These are phyloP conservation scores for Arrhamphus sclerolepis DNA, from an alignment of 2,797 vertebrate genomes.

Conservation along the genomic window DNA sequence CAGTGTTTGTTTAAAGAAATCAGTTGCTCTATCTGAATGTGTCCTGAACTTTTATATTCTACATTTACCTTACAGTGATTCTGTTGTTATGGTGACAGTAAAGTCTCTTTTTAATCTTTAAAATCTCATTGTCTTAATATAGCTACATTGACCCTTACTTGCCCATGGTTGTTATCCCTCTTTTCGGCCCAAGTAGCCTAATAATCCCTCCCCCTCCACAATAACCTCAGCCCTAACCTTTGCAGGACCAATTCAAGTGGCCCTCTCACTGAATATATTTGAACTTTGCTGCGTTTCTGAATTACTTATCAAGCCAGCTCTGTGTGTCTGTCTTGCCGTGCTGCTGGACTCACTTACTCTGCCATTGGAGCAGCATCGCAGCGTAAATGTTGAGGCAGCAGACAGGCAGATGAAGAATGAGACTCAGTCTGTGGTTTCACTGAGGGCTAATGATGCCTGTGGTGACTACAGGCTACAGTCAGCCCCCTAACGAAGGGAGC, in stretches of 20 bases:
- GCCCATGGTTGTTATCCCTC: slow-evolving; percentile 67
- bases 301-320: slow-evolving; percentile 66
- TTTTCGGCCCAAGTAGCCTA: slow-evolving; percentile 73
- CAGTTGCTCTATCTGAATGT: slow-evolving; percentile 52
- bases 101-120: slow-evolving; percentile 9
- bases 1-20: slow-evolving; percentile 39
- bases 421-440: slow-evolving; percentile 82
- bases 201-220: slow-evolving; percentile 73
- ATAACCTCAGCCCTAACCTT: slow-evolving; percentile 79
- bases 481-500: slow-evolving; percentile 86
- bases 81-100: slow-evolving; percentile 38
- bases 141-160: slow-evolving; percentile 62
- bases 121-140: slow-evolving; percentile 49
- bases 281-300: slow-evolving; percentile 78
- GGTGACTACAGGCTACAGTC: slow-evolving; percentile 84
- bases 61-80: slow-evolving; percentile 38
- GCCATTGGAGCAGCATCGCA: slow-evolving; percentile 65
- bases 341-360: slow-evolving; percentile 70
- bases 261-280: slow-evolving; percentile 78
- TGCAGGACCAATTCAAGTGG: slow-evolving; percentile 69
- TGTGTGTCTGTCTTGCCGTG: slow-evolving; percentile 59
- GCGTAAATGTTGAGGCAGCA: slow-evolving; percentile 77
- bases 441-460: slow-evolving; percentile 86
- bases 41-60: slow-evolving; percentile 39
- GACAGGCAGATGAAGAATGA: slow-evolving; percentile 87